phyloP scores from a whole-genome alignment of 2,113 vertebrate genomes.

The Aptenodytes patagonicus region DNA sequence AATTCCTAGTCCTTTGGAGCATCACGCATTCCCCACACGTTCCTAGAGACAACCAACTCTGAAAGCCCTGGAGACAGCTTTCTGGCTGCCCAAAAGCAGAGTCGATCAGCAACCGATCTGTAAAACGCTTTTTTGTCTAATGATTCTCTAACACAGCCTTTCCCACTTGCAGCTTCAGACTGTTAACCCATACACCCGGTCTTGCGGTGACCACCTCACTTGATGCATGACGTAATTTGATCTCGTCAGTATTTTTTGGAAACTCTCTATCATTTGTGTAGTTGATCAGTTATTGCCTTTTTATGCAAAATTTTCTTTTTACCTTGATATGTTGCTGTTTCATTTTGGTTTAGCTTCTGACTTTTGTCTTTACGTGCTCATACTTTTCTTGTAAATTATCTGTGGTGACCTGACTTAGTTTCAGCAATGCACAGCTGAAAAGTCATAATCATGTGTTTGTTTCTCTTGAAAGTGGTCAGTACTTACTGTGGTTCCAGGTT shows the following conservation, averaged over 20 bases:
- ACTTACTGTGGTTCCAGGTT: not conserved
- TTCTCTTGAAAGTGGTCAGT: not conserved
- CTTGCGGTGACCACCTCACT: no score
- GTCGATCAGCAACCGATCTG: accelerated
- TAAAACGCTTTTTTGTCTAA: not conserved
- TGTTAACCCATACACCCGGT: not conserved
- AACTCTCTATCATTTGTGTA: not conserved
- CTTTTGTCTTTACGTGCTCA: not conserved
- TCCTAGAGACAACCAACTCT: not conserved
- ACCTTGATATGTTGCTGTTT: not conserved
- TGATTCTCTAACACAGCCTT: not conserved
- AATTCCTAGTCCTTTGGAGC: not conserved
- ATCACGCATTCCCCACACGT: no score
- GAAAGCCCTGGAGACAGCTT: not conserved
- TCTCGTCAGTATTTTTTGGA: not conserved
- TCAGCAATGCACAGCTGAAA: not conserved
- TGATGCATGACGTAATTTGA: not conserved
- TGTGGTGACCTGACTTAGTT: not conserved
- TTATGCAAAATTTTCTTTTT: not conserved
- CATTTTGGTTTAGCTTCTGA: not conserved
- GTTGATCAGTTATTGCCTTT: not conserved
- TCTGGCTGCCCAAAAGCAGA: not conserved
- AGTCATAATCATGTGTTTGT: not conserved
- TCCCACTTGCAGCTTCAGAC: no score
- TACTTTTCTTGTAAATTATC: not conserved